Evolutionary conservation across 1,140 invertebrate genomes (phyloP), one percentile per base, ranked within the genome.

Genomic region (Mizuhopecten yessoensis): DNA sequence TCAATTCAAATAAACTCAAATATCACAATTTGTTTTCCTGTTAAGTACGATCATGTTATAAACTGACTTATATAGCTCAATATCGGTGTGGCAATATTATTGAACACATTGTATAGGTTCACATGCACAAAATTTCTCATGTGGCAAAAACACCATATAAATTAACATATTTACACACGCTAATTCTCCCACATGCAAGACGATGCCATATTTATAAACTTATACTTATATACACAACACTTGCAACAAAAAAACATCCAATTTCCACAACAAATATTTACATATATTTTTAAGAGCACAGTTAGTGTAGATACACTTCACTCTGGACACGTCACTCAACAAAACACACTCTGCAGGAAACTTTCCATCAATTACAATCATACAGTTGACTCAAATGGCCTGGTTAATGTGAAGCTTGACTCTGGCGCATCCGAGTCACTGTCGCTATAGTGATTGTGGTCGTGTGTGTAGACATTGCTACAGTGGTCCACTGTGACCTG

Each of bases 361-460:
- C 5, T 75, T 75, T n/a, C 2, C 57, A 75, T 75, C n/a, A 9
- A 1, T 11, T 75, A 75, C 57, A 75, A 75, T 75, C 57, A 75
- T 75, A 75, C 57, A 75, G 57, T 13, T 29, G 57, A 75, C 57
- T 75, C 57, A 5, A 75, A 2, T 75, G 57, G 57, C 17, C 57
- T n/a, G 57, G 57, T 75, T 75, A 75, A 75, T 75, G 57, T 29
- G 57, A 75, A 75, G 57, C 57, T 75, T 75, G 57, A 29, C n/a
- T 75, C 57, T 75, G 57, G 57, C 1, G 57, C 29, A n/a, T 75
- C 57, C n/a, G 57, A 75, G 57, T 75, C 57, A 29, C 23, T 75
- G 57, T 75, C 57, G 17, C 57, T 75, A n/a, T 75, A 75, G 57
- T 75, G 57, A 75, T 75, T 75, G 57, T 75, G 57, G 57, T 75